A percentile compares a stretch with the other conserved stretches of the same genome.
These are phyloP conservation scores for Caenorhabditis afra DNA, from an alignment of 2,888 invertebrate genomes.

Conservation along the genomic window DNA sequence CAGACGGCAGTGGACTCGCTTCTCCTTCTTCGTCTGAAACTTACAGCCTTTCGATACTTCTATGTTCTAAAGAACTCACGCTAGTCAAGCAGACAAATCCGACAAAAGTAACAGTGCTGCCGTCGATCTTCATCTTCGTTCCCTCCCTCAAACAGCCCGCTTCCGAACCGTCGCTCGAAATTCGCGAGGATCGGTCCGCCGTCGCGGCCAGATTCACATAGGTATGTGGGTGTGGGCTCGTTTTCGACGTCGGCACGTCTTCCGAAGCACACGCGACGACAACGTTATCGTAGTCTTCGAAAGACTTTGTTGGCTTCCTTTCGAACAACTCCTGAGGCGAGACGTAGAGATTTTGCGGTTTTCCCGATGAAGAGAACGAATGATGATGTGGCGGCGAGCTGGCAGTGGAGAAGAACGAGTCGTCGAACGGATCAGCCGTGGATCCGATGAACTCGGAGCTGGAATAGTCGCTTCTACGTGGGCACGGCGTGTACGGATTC, in stretches of 20 bases:
- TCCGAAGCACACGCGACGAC: slow-evolving; percentile 38
- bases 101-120: slow-evolving; percentile 37
- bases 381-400: background rate
- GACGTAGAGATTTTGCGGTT: slow-evolving; percentile 45
- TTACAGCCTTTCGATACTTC: slow-evolving; percentile 1
- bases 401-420: slow-evolving; percentile 17
- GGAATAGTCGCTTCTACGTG: slow-evolving; percentile 37
- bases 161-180: background rate
- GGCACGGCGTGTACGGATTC: slow-evolving; percentile 56
- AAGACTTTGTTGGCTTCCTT: background rate
- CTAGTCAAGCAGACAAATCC: slow-evolving; percentile 48
- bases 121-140: slow-evolving; percentile 49
- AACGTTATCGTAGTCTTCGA: slow-evolving; percentile 30
- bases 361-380: slow-evolving; percentile 5
- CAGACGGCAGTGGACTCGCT: slow-evolving; percentile 60
- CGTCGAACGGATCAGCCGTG: slow-evolving; percentile 30
- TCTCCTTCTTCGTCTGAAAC: slow-evolving; percentile 48
- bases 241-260: background rate
- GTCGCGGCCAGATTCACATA: slow-evolving; percentile 42
- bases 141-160: slow-evolving; percentile 9
- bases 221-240: slow-evolving; percentile 1
- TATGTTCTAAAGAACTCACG: slow-evolving; percentile 17
- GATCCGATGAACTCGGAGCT: slow-evolving; percentile 17
- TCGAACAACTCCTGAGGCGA: slow-evolving; percentile 12
- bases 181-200: background rate